These are phyloP conservation scores for Papilio xuthus DNA, from an alignment of 1,140 invertebrate genomes.

Conservation along the genomic window DNA sequence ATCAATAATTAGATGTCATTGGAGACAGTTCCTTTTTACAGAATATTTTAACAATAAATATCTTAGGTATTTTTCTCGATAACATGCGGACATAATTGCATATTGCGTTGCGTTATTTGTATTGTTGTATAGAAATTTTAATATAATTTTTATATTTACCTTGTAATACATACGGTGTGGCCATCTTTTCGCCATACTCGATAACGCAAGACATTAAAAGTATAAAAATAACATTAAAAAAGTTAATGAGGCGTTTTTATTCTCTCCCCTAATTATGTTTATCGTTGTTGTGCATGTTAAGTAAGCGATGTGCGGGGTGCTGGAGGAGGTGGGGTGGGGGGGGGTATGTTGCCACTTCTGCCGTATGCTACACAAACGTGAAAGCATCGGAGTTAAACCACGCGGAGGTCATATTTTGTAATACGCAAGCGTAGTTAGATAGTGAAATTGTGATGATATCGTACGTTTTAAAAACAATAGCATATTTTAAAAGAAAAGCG, in stretches of 20 bases:
- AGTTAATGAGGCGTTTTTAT: constrained; percentile 22
- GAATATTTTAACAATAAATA: background rate
- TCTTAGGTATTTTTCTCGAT: background rate
- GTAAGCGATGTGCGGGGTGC: background rate
- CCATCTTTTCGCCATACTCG: constrained; percentile 10
- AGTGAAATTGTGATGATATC: constrained; percentile 35
- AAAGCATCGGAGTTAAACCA: constrained; percentile 35
- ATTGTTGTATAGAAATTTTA: background rate
- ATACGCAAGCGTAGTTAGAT: constrained; percentile 29
- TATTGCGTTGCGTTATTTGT: background rate
- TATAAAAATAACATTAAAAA: constrained; percentile 23
- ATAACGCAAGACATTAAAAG: background rate
- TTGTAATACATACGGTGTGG: background rate
- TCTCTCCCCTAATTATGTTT: constrained; percentile 23
- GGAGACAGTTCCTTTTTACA: background rate
- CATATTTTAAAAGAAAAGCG: constrained; percentile 30
- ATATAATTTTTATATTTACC: background rate
- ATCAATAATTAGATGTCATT: background rate
- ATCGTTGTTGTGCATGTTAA: constrained; percentile 33
- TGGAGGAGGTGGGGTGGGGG: background rate
- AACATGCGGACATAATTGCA: background rate
- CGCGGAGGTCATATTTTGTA: constrained; percentile 36
- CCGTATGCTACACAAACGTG: constrained; percentile 26
- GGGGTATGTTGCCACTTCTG: constrained; percentile 7
- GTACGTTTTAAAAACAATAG: constrained; percentile 24